phyloP scores from a whole-genome alignment of 2,113 vertebrate species.

The Planiliza haematocheilus region DNA sequence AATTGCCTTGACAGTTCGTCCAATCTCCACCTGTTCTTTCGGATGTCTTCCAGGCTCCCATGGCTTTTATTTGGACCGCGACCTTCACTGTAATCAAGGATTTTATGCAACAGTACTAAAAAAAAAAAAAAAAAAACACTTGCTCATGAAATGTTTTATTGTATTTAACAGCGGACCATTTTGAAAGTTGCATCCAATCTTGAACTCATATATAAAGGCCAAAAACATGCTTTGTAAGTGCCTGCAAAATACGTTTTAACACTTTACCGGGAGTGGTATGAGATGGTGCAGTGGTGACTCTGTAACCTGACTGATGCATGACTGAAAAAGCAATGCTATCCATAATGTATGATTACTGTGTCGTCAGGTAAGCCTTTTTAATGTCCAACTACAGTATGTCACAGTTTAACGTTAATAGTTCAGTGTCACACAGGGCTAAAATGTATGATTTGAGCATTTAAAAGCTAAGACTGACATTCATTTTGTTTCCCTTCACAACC shows the following conservation, averaged over 20 bases:
- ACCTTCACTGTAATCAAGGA: constrained; percentile 40
- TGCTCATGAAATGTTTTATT: neutral
- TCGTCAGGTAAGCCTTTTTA: constrained; percentile 63
- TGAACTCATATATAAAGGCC: constrained; percentile 50
- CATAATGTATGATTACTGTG: constrained; percentile 41
- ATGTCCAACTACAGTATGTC: constrained; percentile 28
- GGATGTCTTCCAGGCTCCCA: constrained; percentile 56
- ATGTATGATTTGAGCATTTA: constrained; percentile 43
- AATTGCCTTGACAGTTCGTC: neutral
- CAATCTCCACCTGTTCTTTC: constrained; percentile 30
- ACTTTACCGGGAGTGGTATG: constrained; percentile 24
- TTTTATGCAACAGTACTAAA: constrained; percentile 54
- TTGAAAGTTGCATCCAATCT: constrained; percentile 45
- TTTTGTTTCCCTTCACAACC: constrained; percentile 23
- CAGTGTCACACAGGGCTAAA: constrained; percentile 44
- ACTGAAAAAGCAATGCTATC: constrained; percentile 53
- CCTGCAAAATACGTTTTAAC: constrained; percentile 64
- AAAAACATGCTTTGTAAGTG: constrained; percentile 71
- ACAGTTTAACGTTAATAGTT: constrained; percentile 24
- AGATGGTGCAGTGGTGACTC: constrained; percentile 37
- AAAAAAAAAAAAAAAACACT: neutral
- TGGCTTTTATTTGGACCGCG: constrained; percentile 29
- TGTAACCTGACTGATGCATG: constrained; percentile 63
- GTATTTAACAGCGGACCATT: constrained; percentile 39
- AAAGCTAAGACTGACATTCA: constrained; percentile 22